phyloP scores from a whole-genome alignment of 2,113 vertebrate species.

The Megatriorchis doriae region DNA sequence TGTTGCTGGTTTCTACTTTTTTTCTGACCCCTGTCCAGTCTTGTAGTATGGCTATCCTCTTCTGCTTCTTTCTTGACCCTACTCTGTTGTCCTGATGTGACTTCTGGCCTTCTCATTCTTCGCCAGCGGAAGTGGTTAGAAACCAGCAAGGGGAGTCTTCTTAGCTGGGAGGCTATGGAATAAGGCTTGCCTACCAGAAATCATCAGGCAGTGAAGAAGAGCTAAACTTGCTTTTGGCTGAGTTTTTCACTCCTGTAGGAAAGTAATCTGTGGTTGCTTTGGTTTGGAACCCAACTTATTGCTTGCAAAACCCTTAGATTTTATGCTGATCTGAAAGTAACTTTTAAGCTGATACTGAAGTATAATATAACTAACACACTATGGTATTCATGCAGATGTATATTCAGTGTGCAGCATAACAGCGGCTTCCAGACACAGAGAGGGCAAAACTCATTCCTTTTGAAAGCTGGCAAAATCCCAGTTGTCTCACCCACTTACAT shows the following conservation, averaged over 20 bases:
- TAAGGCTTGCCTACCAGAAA: constrained; percentile 51
- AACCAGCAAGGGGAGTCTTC: constrained; percentile 38
- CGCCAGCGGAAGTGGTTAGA: constrained; percentile 50
- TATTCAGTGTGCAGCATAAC: background rate
- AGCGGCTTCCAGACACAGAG: background rate
- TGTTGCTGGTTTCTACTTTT: background rate
- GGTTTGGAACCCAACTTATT: constrained; percentile 42
- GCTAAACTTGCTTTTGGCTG: constrained; percentile 58
- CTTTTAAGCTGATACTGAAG: constrained; percentile 16
- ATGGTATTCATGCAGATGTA: background rate
- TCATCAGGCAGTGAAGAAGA: constrained; percentile 44
- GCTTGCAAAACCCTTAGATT: constrained; percentile 43
- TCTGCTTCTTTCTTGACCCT: constrained; percentile 29
- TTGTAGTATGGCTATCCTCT: background rate
- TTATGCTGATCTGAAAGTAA: constrained; percentile 61
- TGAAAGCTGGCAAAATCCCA: background rate
- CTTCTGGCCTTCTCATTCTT: constrained; percentile 40
- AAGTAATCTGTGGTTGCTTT: constrained; percentile 61
- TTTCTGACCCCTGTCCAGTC: background rate
- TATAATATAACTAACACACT: background rate
- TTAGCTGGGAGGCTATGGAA: constrained; percentile 32
- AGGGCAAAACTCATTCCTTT: background rate
- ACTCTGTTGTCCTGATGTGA: constrained; percentile 52
- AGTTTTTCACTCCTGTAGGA: constrained; percentile 39
- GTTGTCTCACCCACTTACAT: background rate